Evolutionary conservation across 2,888 invertebrate species (phyloP), one percentile per base, ranked within the genome.

Genomic region (Dryocosmus kuriphilus): DNA sequence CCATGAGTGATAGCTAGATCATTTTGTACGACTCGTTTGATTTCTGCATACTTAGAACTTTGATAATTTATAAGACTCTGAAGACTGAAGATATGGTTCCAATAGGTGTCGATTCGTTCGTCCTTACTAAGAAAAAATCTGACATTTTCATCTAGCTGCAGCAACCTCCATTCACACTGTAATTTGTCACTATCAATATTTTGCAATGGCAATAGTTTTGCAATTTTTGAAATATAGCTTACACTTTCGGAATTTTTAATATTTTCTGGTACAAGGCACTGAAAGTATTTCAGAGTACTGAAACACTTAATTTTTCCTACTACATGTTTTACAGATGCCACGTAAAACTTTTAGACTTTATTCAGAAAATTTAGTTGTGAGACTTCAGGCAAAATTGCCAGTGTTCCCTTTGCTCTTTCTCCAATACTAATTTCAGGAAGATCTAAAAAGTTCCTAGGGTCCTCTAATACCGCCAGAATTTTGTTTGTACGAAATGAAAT

Each of bases 201-300:
- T 57, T 75, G 65, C 19, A 78, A 71, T 67, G 78, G 75, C 16
- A 78, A 51, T 67, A 75, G 46, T 11, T 77, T 73, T 16, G 77
- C 74, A 67, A 78, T 77, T 76, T 79, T 51, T 27, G 63, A 14
- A 74, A 80, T 81, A 35, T 32, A 74, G 27, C 30, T 32, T 11
- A 76, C 35, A 79, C 79, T 79, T 55, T 35, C 60, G 4, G 38
- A 2, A 5, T 62, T 32, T 77, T 77, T 76, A 51, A 77, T 77
- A 74, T 79, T 60, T 74, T 75, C 63, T 38, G 75, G 67, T 24
- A 38, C 67, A 57, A 78, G 63, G 76, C 71, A 79, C 55, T 55
- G 30, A 51, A 76, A 80, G 71, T 76, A 74, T 35, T 76, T 77
- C 32, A 77, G 22, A 62, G 74, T 55, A 27, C 30, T 27, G 30